Conservation (phyloP, 2,888 invertebrate species). For the Opisthograptis luteolata region DNA sequence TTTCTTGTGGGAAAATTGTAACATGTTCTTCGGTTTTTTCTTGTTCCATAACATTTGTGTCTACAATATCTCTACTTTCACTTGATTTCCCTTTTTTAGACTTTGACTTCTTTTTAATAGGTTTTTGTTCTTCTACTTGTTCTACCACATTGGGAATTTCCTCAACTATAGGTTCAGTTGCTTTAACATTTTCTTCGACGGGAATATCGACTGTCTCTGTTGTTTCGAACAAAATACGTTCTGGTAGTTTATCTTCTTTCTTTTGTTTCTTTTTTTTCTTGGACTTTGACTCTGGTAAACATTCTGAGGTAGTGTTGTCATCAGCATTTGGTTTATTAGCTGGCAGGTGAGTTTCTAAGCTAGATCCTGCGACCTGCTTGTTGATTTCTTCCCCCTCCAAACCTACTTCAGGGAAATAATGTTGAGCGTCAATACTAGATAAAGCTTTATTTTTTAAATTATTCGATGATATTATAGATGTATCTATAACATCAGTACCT, state of each 20-base stretch:
- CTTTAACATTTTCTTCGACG: slow-evolving; percentile 35
- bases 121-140: slow-evolving; percentile 41
- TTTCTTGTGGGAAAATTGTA: slow-evolving; percentile 21
- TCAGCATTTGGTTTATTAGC: neutral
- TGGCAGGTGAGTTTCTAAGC: neutral
- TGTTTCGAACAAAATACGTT: slow-evolving; percentile 13
- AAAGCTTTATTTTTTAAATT: neutral
- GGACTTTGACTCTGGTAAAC: slow-evolving; percentile 37
- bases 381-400: neutral
- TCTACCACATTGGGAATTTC: slow-evolving; percentile 44
- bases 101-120: slow-evolving; percentile 47
- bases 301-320: neutral
- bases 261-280: slow-evolving; percentile 61
- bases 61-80: slow-evolving; percentile 2
- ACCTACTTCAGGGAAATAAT: neutral
- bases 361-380: neutral
- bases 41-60: slow-evolving; percentile 9
- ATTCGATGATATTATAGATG: neutral
- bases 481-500: neutral
- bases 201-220: slow-evolving; percentile 27
- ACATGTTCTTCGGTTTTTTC: slow-evolving; percentile 13
- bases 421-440: neutral
- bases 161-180: slow-evolving; percentile 39
- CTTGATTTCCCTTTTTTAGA: slow-evolving; percentile 25
- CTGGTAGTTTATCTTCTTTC: slow-evolving; percentile 45